Evolutionary conservation across 2,888 invertebrate genomes (phyloP).

Genomic region (Melinopterus prodromus): DNA sequence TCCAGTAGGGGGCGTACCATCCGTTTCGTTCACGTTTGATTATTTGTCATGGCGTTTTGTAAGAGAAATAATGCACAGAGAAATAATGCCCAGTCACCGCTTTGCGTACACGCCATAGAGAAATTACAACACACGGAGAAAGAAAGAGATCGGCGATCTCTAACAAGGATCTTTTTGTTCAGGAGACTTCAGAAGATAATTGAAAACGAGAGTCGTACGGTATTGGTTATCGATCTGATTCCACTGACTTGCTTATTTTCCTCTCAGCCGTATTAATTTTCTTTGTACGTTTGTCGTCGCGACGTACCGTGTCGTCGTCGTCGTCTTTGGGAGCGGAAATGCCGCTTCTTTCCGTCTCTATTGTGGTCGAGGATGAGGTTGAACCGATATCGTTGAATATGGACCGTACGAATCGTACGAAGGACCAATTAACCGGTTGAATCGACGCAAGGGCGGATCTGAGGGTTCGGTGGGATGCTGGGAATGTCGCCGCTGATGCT

Average conservation of each 20-base stretch:
- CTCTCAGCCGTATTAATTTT: slow-evolving; percentile 30
- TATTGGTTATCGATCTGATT: slow-evolving; percentile 39
- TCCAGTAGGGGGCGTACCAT: not conserved
- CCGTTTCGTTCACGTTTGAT: not conserved
- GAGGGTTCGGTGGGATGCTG: not conserved
- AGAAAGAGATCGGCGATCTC: not conserved
- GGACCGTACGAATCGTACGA: not conserved
- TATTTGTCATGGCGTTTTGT: not conserved
- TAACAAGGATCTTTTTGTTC: slow-evolving; percentile 22
- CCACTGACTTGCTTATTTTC: slow-evolving; percentile 43
- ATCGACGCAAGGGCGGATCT: not conserved
- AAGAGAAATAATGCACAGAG: not conserved
- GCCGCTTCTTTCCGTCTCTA: not conserved
- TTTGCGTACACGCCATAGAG: not conserved
- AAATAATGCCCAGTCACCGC: not conserved
- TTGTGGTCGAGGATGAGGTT: not conserved
- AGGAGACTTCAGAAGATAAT: slow-evolving; percentile 39
- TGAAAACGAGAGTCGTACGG: slow-evolving; percentile 41
- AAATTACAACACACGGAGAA: not conserved
- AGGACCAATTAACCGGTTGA: not conserved
- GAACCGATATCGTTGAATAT: not conserved
- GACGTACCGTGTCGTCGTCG: not conserved
- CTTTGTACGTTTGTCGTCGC: slow-evolving; percentile 29
- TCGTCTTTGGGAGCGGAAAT: slow-evolving; percentile 4
- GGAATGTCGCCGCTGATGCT: no score